Evolutionary conservation across 2,888 invertebrate species (phyloP), one percentile per base, ranked within the genome.

Genomic region (Tenthredo distinguenda): DNA sequence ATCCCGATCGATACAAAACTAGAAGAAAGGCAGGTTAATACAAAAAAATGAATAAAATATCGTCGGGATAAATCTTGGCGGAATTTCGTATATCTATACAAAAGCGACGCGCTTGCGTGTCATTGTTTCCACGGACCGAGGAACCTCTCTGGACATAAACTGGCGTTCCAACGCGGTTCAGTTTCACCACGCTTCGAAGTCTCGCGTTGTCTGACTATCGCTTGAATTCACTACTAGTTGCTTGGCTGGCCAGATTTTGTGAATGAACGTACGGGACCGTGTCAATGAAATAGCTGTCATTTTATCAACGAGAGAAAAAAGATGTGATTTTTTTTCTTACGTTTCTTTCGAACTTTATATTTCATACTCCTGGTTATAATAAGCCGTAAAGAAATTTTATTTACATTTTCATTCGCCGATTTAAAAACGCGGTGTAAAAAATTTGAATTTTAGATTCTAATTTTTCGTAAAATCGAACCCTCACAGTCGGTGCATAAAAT

Each of bases 31-130:
- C n/a, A 18, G 9, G 34, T 71, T 71, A 18, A 62, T 62, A 62
- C n/a, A 31, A 71, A 71, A 71, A 71, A 71, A 71, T 71, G n/a
- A 37, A n/a, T 34, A n/a, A 71, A 37, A 37, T 71, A 71, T 71
- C 18, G 26, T 2, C 9, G 76, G 37, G n/a, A 79, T 79, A 79
- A 79, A 79, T 79, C 79, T 55, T 55, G 18, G n/a, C 34, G 5
- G 37, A 31, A 18, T 12, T 55, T 55, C n/a, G 5, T 81, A 58
- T 81, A 34, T 5, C 26, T 34, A 31, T 62, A 62, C n/a, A 12
- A 7, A 21, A 62, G 34, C 40, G 40, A 81, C 81, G 81, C 81
- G 81, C 81, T 81, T 81, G 81, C 81, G 81, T 81, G 81, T 62
- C 81, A 81, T 81, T 81, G 81, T 81, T 81, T 58, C 62, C 21